Evolutionary conservation across 2,113 vertebrate genomes (phyloP).

Genomic region (Proterorhinus semilunaris): DNA sequence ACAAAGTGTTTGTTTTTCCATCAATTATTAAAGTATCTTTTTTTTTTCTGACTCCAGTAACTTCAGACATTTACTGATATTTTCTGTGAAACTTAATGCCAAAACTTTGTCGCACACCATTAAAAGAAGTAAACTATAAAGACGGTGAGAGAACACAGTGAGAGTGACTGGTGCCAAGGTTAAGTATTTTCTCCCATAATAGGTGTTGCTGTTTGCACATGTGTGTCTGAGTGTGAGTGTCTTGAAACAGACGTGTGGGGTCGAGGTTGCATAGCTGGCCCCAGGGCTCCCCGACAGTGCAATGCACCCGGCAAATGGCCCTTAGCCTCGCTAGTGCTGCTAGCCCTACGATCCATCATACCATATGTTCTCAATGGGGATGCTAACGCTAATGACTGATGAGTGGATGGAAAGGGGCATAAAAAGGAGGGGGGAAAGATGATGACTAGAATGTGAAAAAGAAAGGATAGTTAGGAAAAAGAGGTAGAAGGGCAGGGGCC

Average conservation of each 20-base stretch:
- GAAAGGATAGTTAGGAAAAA: slow-evolving; percentile 28
- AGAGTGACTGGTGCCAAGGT: slow-evolving; percentile 71
- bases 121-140: slow-evolving; percentile 48
- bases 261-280: slow-evolving; percentile 70
- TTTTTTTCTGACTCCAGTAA: not conserved
- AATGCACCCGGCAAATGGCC: slow-evolving; percentile 80
- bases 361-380: slow-evolving; percentile 85
- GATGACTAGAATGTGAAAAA: slow-evolving; percentile 12
- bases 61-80: not conserved
- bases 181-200: slow-evolving; percentile 75
- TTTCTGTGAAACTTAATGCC: slow-evolving; percentile 1
- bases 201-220: slow-evolving; percentile 53
- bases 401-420: slow-evolving; percentile 57
- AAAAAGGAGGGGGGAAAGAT: slow-evolving; percentile 26
- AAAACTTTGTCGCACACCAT: slow-evolving; percentile 25
- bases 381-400: slow-evolving; percentile 81
- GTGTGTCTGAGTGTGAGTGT: slow-evolving; percentile 51
- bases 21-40: not conserved
- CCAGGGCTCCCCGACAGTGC: slow-evolving; percentile 65
- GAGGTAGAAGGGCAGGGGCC: slow-evolving; percentile 15
- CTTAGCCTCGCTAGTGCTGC: slow-evolving; percentile 79
- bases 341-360: slow-evolving; percentile 82
- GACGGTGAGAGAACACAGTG: slow-evolving; percentile 33
- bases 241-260: slow-evolving; percentile 70
- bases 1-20: not conserved